Conservation (phyloP, 1,140 invertebrate species). For the Carposina sasakii region DNA sequence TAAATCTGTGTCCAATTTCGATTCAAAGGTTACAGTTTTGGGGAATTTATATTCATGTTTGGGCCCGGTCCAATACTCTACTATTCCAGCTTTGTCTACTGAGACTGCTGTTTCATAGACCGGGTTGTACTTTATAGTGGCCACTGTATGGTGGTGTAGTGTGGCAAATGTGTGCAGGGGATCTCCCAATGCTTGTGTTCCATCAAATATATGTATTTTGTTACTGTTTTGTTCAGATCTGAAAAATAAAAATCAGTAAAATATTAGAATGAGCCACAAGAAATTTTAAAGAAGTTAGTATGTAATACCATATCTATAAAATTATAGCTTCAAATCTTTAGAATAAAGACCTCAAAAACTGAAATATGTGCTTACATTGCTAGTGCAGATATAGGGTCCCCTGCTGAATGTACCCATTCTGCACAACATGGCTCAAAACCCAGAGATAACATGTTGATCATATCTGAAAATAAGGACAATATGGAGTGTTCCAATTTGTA, state of each 20-base stretch:
- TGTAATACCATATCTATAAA: background rate
- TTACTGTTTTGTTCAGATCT: slow-evolving; percentile 84
- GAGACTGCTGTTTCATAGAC: slow-evolving; percentile 90
- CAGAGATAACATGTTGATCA: slow-evolving; percentile 98
- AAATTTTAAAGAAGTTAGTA: background rate
- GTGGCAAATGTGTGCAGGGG: slow-evolving; percentile 87
- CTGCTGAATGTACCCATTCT: slow-evolving; percentile 94
- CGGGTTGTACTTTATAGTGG: slow-evolving; percentile 91
- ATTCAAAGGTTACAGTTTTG: slow-evolving; percentile 86
- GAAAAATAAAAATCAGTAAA: slow-evolving; percentile 22
- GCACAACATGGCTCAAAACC: slow-evolving; percentile 88
- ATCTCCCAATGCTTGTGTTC: slow-evolving; percentile 79
- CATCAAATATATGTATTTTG: slow-evolving; percentile 93
- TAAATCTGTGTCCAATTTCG: slow-evolving; percentile 96
- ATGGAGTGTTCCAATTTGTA: too few relatives aligned
- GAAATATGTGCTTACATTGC: slow-evolving; percentile 80
- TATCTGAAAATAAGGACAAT: slow-evolving; percentile 80
- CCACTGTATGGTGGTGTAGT: slow-evolving; percentile 88
- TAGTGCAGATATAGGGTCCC: slow-evolving; percentile 89
- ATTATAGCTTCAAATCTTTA: background rate
- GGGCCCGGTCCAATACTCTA: slow-evolving; percentile 97
- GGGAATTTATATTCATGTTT: slow-evolving; percentile 93
- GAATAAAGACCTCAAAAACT: background rate
- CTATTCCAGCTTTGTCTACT: slow-evolving; percentile 89
- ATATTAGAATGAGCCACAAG: background rate